Conservation (phyloP, 2,888 invertebrate species). For the Germaria angustata region DNA sequence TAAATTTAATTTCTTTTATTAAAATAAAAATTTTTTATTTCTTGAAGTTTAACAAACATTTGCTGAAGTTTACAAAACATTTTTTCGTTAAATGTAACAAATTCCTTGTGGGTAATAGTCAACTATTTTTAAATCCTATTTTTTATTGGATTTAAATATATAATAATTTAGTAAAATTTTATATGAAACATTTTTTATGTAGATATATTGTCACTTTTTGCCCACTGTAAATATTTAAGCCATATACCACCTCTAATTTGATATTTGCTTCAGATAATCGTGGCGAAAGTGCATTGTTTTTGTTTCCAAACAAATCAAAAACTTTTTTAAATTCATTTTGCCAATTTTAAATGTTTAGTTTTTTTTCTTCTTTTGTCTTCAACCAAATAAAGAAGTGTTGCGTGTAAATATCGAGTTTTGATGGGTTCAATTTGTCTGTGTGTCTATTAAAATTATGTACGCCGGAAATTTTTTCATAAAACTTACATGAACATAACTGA, state of each 20-base stretch:
- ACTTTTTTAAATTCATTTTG: conserved; percentile 6
- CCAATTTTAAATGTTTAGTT: conserved; percentile 25
- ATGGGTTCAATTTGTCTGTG: conserved; percentile 4
- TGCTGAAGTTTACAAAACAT: no score
- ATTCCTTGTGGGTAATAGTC: no score
- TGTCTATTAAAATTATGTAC: conserved; percentile 38
- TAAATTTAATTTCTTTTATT: no score
- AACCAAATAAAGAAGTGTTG: conserved; percentile 47
- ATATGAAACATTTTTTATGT: no score
- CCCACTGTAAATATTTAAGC: background rate
- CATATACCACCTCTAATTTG: background rate
- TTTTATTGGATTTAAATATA: no score
- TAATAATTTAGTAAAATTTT: no score
- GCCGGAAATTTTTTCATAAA: conserved; percentile 31
- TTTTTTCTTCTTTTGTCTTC: conserved; percentile 1
- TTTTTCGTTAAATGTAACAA: no score
- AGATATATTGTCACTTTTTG: background rate
- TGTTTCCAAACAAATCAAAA: background rate
- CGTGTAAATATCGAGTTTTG: background rate
- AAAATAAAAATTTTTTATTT: no score
- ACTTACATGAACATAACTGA: background rate
- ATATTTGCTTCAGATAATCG: background rate
- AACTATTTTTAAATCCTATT: no score
- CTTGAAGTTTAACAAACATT: no score
- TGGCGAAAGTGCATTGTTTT: conserved; percentile 19